A percentile compares a stretch with the other conserved stretches of the same genome.
Evolutionary conservation across 2,888 invertebrate species (phyloP).

Genomic region (Watsonalla cultraria): DNA sequence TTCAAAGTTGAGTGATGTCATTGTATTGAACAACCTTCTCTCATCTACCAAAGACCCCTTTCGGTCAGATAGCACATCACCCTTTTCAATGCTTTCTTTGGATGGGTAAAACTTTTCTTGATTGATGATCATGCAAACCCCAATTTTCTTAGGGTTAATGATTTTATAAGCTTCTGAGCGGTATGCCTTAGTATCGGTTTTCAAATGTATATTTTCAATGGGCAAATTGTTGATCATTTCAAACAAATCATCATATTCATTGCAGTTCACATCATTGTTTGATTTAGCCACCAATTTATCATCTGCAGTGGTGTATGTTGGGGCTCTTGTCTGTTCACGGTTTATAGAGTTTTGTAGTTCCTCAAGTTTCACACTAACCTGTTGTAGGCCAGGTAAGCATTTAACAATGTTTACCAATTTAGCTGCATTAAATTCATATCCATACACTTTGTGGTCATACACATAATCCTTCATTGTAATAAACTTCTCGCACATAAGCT

Average conservation of each 20-base stretch:
- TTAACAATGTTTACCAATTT: constrained; percentile 50
- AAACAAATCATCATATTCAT: constrained; percentile 38
- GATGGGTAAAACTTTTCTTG: constrained; percentile 64
- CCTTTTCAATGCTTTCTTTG: constrained; percentile 44
- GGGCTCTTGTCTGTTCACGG: constrained; percentile 8
- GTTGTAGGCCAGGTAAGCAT: constrained; percentile 39
- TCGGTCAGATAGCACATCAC: constrained; percentile 9
- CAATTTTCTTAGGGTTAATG: constrained; percentile 49
- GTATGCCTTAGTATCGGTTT: constrained; percentile 43
- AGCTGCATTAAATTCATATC: constrained; percentile 31
- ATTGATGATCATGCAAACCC: constrained; percentile 65
- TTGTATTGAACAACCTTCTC: constrained; percentile 42
- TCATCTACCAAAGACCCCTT: constrained; percentile 53
- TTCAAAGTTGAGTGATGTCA: constrained; percentile 55
- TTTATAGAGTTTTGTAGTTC: constrained; percentile 36
- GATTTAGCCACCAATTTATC: constrained; percentile 15
- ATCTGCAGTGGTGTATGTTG: constrained; percentile 7
- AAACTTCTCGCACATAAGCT: constrained; percentile 59
- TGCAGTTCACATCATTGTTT: constrained; percentile 13
- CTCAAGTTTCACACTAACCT: constrained; percentile 38
- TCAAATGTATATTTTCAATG: constrained; percentile 29
- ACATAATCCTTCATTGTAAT: constrained; percentile 36
- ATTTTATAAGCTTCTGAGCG: constrained; percentile 44
- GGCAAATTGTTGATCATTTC: constrained; percentile 34
- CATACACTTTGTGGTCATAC: constrained; percentile 22